Evolutionary conservation across 2,888 invertebrate genomes (phyloP), one percentile per base, ranked within the genome.

Genomic region (Drosophila yooni): DNA sequence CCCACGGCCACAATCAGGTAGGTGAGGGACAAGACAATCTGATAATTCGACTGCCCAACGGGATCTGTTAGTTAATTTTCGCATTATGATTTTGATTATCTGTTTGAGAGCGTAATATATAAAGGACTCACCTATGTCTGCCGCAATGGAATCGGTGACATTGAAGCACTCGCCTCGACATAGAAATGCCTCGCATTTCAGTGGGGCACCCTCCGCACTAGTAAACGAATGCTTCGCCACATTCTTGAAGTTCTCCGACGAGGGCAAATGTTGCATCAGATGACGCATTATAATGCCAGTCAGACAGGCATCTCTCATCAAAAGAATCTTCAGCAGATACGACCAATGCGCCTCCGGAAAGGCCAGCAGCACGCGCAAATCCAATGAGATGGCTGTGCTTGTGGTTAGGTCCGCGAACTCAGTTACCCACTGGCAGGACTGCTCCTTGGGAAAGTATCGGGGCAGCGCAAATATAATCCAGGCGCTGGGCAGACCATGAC

Each of bases 261-360:
- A 85, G 0, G 94, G 94, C 92, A 94, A 94, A 80, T 94, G 91
- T 21, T 94, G 92, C 18, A 95, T 89, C 0, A 95, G 93, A 66
- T 94, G 93, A 11, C 94, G 93, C 13, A 96, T 86, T 1, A 96
- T 94, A 53, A 95, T 93, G 3, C 94, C 94, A 0, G 95, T 93
- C 0, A 97, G 93, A 78, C 94, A 94, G 78, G 96, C 96, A 81
- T 96, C 94, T 2, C 96, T 94, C 96, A 96, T 96, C 89, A 96
- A 94, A 13, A 97, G 90, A 1, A 96, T 97, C 94, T 96, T 97
- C 0, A 97, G 94, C 29, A 97, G 92, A 74, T 96, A 94, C 0
- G 96, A 93, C 97, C 97, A 97, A 60, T 95, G 95, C 0, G 97
- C 96, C 87, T 97, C 97, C 0, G 97, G 97, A 83, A 97, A 97